Evolutionary conservation across 2,888 invertebrate species (phyloP).

Genomic region (Dolomedes plantarius): DNA sequence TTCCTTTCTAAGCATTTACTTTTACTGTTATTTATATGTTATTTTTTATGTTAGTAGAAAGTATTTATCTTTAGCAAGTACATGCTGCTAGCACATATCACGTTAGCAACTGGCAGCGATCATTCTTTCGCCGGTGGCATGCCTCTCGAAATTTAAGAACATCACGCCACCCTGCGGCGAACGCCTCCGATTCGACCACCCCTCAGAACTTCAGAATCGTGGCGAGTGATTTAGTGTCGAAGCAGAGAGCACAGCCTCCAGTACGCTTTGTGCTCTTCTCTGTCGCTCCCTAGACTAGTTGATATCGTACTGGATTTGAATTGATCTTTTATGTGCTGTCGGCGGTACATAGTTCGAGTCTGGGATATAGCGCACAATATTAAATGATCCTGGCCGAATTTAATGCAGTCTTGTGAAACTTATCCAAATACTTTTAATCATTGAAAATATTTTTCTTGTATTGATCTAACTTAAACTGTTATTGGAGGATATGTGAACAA

Average conservation of each 20-base stretch:
- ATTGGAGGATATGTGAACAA: too few relatives aligned
- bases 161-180: conserved; percentile 1
- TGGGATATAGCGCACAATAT: neutral
- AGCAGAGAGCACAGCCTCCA: neutral
- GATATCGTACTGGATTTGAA: neutral
- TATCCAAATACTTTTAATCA: neutral
- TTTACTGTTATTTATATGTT: too few relatives aligned
- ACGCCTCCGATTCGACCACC: neutral
- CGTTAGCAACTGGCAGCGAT: neutral
- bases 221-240: conserved; percentile 2
- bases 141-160: neutral
- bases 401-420: neutral
- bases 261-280: neutral
- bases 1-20: too few relatives aligned
- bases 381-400: neutral
- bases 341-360: neutral
- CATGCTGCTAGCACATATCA: too few relatives aligned
- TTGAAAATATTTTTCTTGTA: neutral
- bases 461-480: too few relatives aligned
- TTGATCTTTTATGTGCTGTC: neutral
- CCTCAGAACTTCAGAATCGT: neutral
- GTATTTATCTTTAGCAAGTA: too few relatives aligned
- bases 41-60: too few relatives aligned
- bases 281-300: neutral
- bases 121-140: neutral